Conservation (phyloP, 2,113 vertebrate genomes). For the Vidua macroura region DNA sequence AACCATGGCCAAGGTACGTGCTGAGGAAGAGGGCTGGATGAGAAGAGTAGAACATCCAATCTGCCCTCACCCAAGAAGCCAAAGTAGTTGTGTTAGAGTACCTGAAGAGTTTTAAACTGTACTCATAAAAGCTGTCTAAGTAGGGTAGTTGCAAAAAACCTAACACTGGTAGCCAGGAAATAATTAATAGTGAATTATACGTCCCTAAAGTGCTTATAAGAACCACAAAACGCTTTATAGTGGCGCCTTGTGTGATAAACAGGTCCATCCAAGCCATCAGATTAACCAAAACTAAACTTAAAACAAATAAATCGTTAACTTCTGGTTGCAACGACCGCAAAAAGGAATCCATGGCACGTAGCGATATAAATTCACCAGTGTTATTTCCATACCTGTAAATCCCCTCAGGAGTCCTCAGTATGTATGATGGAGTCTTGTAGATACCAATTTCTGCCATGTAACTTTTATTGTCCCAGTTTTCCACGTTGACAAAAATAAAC, state of each 20-base stretch:
- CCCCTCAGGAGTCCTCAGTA: constrained; percentile 95
- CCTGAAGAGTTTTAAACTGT: constrained; percentile 91
- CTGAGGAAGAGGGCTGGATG: constrained; percentile 95
- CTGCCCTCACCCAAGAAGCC: constrained; percentile 91
- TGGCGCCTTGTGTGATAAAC: constrained; percentile 96
- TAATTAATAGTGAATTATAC: constrained; percentile 94
- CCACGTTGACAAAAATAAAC: constrained; percentile 95
- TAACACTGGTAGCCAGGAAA: constrained; percentile 97
- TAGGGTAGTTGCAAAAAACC: constrained; percentile 94
- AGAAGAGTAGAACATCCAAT: constrained; percentile 98
- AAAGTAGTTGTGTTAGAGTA: constrained; percentile 93
- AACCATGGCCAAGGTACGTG: constrained; percentile 91
- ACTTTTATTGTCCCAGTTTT: constrained; percentile 87
- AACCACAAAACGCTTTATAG: constrained; percentile 96
- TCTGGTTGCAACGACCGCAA: constrained; percentile 94
- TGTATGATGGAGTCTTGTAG: constrained; percentile 85
- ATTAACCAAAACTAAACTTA: constrained; percentile 95
- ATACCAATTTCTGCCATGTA: constrained; percentile 87
- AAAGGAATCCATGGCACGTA: constrained; percentile 94
- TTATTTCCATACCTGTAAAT: constrained; percentile 94
- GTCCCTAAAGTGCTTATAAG: constrained; percentile 97
- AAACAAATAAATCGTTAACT: constrained; percentile 95
- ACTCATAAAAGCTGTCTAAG: constrained; percentile 91
- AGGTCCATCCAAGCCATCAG: constrained; percentile 99
- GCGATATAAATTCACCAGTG: constrained; percentile 91